These are phyloP conservation scores for Bergia sp. DNA, from an alignment of 92 coral and sea anemone genomes.

Conservation along the genomic window DNA sequence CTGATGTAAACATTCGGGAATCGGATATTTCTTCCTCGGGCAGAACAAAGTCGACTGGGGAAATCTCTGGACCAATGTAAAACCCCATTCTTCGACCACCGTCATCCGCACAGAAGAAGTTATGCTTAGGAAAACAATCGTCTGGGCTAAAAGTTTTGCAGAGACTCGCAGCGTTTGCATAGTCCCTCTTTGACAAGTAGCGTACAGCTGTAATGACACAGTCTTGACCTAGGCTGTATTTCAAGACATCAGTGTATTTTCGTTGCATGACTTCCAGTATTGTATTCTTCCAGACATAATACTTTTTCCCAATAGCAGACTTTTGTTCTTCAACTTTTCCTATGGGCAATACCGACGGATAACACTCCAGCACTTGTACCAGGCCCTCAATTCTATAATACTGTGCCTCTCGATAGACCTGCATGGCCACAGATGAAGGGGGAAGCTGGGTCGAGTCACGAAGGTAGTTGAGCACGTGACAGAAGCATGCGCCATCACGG, in stretches of 20 bases:
- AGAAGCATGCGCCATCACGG: constrained; percentile 88
- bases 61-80: constrained; percentile 71
- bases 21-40: constrained; percentile 78
- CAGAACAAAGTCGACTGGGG: constrained; percentile 70
- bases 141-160: constrained; percentile 56
- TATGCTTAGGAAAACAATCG: constrained; percentile 52
- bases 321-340: constrained; percentile 71
- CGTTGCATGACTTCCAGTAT: constrained; percentile 57
- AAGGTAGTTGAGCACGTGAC: constrained; percentile 80
- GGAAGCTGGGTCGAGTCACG: constrained; percentile 89
- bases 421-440: constrained; percentile 70
- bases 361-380: constrained; percentile 68
- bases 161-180: constrained; percentile 47
- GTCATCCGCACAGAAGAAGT: constrained; percentile 73
- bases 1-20: constrained; percentile 72
- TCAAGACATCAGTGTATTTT: constrained; percentile 69
- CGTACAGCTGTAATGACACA: constrained; percentile 69
- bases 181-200: constrained; percentile 68
- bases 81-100: constrained; percentile 61
- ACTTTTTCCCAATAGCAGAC: constrained; percentile 58
- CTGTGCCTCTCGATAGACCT: constrained; percentile 89
- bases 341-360: constrained; percentile 69
- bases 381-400: constrained; percentile 80
- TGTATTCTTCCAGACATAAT: constrained; percentile 67
- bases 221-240: constrained; percentile 74